These are phyloP conservation scores for Scaptodrosophila latifasciaeformis DNA, from an alignment of 2,888 invertebrate genomes.

Conservation along the genomic window DNA sequence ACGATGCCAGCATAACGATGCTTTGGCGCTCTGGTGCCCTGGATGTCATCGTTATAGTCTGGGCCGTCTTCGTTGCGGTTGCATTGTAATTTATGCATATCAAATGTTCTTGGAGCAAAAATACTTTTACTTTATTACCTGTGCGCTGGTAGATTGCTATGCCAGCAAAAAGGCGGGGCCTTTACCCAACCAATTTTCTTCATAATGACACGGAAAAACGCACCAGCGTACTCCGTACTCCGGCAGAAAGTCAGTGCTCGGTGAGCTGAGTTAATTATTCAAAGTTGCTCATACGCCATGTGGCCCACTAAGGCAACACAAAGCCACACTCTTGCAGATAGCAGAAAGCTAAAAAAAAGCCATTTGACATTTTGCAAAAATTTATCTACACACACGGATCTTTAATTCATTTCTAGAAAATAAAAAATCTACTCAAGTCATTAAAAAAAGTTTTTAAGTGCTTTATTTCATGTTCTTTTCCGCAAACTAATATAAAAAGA, in stretches of 20 bases:
- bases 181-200: background rate
- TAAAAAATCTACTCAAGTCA: too few relatives aligned
- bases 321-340: background rate
- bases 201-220: slow-evolving; percentile 6
- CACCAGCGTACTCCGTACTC: background rate
- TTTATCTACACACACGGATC: too few relatives aligned
- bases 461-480: too few relatives aligned
- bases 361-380: too few relatives aligned
- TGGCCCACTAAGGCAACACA: background rate
- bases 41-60: too few relatives aligned
- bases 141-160: background rate
- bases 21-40: too few relatives aligned
- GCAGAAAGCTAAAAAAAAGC: too few relatives aligned
- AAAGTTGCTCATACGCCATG: slow-evolving; percentile 65
- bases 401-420: too few relatives aligned
- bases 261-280: slow-evolving; percentile 66
- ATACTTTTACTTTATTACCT: slow-evolving; percentile 51
- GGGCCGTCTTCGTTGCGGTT: slow-evolving; percentile 38
- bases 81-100: slow-evolving; percentile 57
- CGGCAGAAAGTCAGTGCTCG: slow-evolving; percentile 26
- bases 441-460: too few relatives aligned
- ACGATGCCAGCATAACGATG: too few relatives aligned
- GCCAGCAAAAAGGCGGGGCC: background rate
- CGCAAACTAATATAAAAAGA: too few relatives aligned
- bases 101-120: slow-evolving; percentile 46